phyloP scores from a whole-genome alignment of 2,113 vertebrate genomes.

The Corynorhinus townsendii region DNA sequence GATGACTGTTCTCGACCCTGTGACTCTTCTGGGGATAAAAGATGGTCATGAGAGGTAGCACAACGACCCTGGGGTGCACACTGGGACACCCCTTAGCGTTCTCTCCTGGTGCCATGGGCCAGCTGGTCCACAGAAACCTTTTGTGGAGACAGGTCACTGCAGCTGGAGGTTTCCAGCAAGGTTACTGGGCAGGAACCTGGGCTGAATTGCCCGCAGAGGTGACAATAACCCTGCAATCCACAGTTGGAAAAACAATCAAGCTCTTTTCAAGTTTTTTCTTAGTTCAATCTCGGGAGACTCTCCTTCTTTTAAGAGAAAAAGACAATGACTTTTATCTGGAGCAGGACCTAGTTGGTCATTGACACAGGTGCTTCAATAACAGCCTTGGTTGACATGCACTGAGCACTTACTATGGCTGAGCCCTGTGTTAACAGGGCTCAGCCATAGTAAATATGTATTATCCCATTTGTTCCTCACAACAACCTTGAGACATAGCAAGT shows the following conservation, averaged over 20 bases:
- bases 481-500: neutral
- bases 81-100: fast-evolving
- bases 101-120: neutral
- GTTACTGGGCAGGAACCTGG: neutral
- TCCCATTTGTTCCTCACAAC: neutral
- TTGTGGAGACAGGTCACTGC: no score
- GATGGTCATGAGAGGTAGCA: neutral
- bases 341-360: neutral
- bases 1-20: no score
- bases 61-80: neutral
- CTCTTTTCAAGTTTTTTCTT: neutral
- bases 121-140: neutral
- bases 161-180: neutral
- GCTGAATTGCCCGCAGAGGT: no score
- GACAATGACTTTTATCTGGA: neutral
- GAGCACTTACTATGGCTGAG: no score
- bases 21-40: neutral
- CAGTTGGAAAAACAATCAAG: fast-evolving
- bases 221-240: neutral
- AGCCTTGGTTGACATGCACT: fast-evolving
- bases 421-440: no score
- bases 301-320: neutral
- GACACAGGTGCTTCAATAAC: neutral
- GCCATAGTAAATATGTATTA: no score
- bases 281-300: neutral